Base-by-base conservation (phyloP, 2,113 vertebrate species). In the Podarcis cretensis region DNA sequence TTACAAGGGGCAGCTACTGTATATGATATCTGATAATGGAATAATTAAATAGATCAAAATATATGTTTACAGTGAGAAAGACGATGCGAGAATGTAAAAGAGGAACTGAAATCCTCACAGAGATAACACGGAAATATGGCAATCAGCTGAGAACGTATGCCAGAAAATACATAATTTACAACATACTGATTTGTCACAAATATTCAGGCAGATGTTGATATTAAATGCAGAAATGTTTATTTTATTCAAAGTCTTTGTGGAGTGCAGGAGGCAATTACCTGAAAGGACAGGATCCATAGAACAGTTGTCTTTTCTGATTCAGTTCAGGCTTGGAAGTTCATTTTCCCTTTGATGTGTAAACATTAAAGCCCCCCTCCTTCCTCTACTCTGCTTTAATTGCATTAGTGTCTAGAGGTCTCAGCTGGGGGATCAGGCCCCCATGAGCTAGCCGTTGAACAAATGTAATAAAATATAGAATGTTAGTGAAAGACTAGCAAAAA, bases 31-130 rank as follows among this genome's bases (percentile, higher is more conserved):
- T 93, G 90, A 88, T 94, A 93, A 94, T 75, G 80, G 77, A 96
- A 96, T 86, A 79, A 91, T 92, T 74, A 95, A 93, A 54, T 54
- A 94, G 91, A 94, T 92, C 86, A 96, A 95, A 95, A 65, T 94
- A 95, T 91, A 96, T 96, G 91, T 94, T 96, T 93, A 95, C 95
- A 95, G 92, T 92, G 80, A 37, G 71, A 87, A 86, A 87, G 86
- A 94, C 87, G 84, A 87, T 81, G 94, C 95, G 87, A 86, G 94
- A 93, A 87, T 92, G 93, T 96, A 83, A 96, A 97, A 96, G 93
- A 95, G 95, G 95, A 91, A 96, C 92, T 65, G 85, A 73, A 30
- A 91, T 91, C 90, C 89, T 95, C 85, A 63, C 85, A 91, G 13
- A 92, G 95, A 93, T 89, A 91, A 88, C 95, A 96, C 93, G 88